Percentiles rank a stretch among this genome's conserved stretches.
phyloP scores from a whole-genome alignment of 2,888 invertebrate species.

The Litoditis marina region DNA sequence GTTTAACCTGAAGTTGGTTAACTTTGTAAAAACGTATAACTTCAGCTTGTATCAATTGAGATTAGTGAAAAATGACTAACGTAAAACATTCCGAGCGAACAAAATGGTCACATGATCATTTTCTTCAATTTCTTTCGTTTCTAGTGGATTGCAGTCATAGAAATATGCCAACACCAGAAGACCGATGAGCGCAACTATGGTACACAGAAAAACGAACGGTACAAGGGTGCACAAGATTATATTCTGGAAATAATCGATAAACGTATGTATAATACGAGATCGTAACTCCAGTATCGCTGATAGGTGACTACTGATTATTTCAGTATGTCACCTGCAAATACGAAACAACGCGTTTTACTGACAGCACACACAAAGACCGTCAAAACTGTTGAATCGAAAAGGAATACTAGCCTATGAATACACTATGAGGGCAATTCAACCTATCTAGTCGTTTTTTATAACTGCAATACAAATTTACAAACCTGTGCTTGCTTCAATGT shows the following conservation, averaged over 20 bases:
- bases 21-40: too few relatives aligned
- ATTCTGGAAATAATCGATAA: conserved; percentile 12
- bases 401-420: too few relatives aligned
- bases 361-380: too few relatives aligned
- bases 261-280: neutral
- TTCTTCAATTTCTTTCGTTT: conserved; percentile 41
- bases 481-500: conserved; percentile 38
- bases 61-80: conserved; percentile 18
- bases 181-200: conserved; percentile 48
- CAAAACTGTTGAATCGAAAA: too few relatives aligned
- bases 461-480: neutral
- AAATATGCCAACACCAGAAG: conserved; percentile 50
- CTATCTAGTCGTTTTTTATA: neutral
- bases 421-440: too few relatives aligned
- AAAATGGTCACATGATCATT: conserved; percentile 49
- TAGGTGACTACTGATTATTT: too few relatives aligned
- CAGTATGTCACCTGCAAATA: too few relatives aligned
- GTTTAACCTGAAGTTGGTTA: too few relatives aligned
- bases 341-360: too few relatives aligned
- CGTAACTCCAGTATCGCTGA: too few relatives aligned
- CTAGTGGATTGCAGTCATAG: conserved; percentile 53
- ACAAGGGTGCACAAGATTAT: conserved; percentile 45
- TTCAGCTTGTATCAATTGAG: neutral
- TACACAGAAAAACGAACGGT: conserved; percentile 47
- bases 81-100: conserved; percentile 44